Evolutionary conservation across 2,888 invertebrate genomes (phyloP).

Genomic region (Cyrtodaria siliqua): DNA sequence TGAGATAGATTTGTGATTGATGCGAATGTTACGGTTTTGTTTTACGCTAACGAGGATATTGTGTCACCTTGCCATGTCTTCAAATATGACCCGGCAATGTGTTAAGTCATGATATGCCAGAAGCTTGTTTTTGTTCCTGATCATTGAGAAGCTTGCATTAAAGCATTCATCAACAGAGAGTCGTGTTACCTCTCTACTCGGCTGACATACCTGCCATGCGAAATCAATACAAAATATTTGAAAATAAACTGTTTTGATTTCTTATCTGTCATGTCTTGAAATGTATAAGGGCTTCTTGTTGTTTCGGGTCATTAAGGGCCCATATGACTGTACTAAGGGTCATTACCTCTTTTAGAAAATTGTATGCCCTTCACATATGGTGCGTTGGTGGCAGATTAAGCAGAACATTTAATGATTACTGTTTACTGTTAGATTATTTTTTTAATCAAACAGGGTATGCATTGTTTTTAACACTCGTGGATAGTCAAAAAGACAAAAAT

Average conservation of each 20-base stretch:
- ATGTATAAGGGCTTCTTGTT: slow-evolving; percentile 21
- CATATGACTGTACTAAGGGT: neutral
- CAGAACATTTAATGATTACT: slow-evolving; percentile 39
- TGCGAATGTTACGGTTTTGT: too few species aligned
- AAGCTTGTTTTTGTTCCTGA: slow-evolving; percentile 12
- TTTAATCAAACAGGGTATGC: slow-evolving; percentile 3
- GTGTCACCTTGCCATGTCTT: too few species aligned
- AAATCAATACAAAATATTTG: slow-evolving; percentile 6
- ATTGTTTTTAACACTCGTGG: slow-evolving; percentile 1
- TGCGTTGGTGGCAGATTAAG: slow-evolving; percentile 16
- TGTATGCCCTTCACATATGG: slow-evolving; percentile 23
- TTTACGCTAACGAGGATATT: too few species aligned
- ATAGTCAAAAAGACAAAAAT: slow-evolving; percentile 7
- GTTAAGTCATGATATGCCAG: slow-evolving; percentile 27
- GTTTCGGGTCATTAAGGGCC: neutral
- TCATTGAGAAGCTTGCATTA: too few species aligned
- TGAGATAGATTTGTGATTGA: too few species aligned
- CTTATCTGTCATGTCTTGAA: slow-evolving; percentile 17
- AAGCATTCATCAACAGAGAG: too few species aligned
- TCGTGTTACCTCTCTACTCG: slow-evolving; percentile 36
- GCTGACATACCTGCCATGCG: slow-evolving; percentile 17
- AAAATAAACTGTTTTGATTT: slow-evolving; percentile 26
- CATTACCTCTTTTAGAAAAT: slow-evolving; percentile 29
- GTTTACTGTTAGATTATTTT: neutral
- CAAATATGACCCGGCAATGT: slow-evolving; percentile 7